Evolutionary conservation across 1,140 invertebrate genomes (phyloP), one percentile per base, ranked within the genome.

Genomic region (Mactra quadrangularis): DNA sequence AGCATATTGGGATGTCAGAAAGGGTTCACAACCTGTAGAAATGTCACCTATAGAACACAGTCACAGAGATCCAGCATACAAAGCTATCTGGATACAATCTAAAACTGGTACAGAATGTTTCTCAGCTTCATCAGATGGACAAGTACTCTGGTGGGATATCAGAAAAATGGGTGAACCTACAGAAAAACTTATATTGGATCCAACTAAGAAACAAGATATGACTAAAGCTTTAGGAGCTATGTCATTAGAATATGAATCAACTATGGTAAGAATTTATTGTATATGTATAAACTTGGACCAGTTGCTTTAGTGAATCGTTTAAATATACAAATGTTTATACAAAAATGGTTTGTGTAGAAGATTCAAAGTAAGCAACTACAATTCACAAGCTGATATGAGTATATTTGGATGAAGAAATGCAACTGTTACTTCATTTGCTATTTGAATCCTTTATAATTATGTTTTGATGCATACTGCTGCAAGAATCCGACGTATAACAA

Each of bases 161-260:
- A 94, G 97, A 75, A 98, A 97, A 91, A 93, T 98, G 81, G 95
- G 94, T 74, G 95, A 96, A 90, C 96, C 97, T 0, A 95, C 96
- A 27, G 97, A 98, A 88, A 95, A 95, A 7, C 94, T 98, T 82
- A 95, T 97, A 3, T 95, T 98, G 88, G 97, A 98, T 93, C 94
- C 96, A 22, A 94, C 95, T 0, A 97, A 96, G 93, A 94, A 92
- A 86, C 94, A 97, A 87, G 95, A 96, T 57, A 95, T 96, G 91
- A 94, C 94, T 27, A 95, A 95, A 62, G 96, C 97, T 50, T 95
- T 96, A 60, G 97, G 97, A 60, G 95, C 96, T 60, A 96, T 96
- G 88, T 95, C 95, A 84, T 93, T 98, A 66, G 97, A 98, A 93
- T 98, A 97, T 92, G 97, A 98, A 94, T 94, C 96, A 0, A 97